Percentiles rank a stretch among this genome's conserved stretches.
phyloP scores from a whole-genome alignment of 2,113 vertebrate genomes.

The Atractosteus spatula region DNA sequence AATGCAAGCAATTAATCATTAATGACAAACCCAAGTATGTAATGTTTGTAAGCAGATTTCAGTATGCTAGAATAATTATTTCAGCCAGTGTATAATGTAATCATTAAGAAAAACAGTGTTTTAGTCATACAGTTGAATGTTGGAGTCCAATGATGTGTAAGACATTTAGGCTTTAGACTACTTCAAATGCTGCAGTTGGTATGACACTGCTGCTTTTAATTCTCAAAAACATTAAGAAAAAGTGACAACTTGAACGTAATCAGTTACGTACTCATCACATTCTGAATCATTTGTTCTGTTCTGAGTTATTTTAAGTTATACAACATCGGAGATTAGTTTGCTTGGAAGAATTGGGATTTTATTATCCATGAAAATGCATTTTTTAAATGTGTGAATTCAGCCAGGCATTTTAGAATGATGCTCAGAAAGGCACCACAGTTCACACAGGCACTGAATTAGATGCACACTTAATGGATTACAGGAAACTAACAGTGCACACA shows the following conservation, averaged over 20 bases:
- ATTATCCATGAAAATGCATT: neutral
- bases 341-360: too few species aligned
- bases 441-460: neutral
- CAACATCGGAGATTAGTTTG: neutral
- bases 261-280: neutral
- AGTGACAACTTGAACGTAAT: slow-evolving; percentile 4
- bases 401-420: neutral
- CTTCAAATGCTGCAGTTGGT: neutral
- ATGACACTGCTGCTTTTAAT: neutral
- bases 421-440: neutral
- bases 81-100: too few species aligned
- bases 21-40: too few species aligned
- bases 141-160: neutral
- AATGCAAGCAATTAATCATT: too few species aligned
- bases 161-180: neutral
- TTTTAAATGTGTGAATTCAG: neutral
- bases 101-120: too few species aligned
- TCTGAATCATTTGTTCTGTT: neutral
- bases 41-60: too few species aligned
- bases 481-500: neutral
- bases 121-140: neutral
- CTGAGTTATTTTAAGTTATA: neutral
- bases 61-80: too few species aligned
- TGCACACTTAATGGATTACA: neutral
- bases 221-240: neutral